These are phyloP conservation scores for Rhinophrynus dorsalis DNA, from an alignment of 2,797 vertebrate species.

Conservation along the genomic window DNA sequence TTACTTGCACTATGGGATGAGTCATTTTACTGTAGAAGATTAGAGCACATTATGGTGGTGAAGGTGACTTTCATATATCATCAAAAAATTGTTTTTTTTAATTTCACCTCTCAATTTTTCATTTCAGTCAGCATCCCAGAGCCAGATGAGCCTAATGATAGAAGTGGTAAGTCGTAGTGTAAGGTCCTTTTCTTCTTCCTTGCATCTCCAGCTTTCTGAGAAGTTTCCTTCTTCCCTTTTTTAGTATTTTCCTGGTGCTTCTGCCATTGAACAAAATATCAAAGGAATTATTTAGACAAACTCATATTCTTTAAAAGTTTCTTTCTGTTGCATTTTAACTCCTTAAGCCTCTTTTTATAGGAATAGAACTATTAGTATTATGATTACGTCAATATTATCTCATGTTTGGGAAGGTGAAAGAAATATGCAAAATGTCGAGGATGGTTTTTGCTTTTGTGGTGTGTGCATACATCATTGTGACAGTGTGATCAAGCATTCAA, in stretches of 20 bases:
- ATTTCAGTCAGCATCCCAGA: constrained; percentile 78
- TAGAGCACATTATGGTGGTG: constrained; percentile 58
- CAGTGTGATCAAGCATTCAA: neutral
- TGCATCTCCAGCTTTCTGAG: constrained; percentile 46
- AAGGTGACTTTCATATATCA: constrained; percentile 60
- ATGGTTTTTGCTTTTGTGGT: neutral
- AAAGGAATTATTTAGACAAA: constrained; percentile 12
- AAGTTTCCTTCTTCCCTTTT: constrained; percentile 11
- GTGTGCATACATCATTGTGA: neutral
- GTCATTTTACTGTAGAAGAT: constrained; percentile 56
- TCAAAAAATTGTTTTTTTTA: constrained; percentile 59
- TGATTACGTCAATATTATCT: too few species aligned
- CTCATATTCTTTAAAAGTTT: neutral
- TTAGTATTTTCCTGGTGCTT: neutral
- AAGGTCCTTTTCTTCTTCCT: constrained; percentile 49
- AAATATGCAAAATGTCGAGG: neutral
- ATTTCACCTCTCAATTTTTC: constrained; percentile 65
- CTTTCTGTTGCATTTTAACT: constrained; percentile 41
- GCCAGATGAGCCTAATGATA: constrained; percentile 71
- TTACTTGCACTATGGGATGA: constrained; percentile 47
- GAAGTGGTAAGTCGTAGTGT: constrained; percentile 67
- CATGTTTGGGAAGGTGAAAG: constrained; percentile 16
- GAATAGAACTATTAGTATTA: too few species aligned
- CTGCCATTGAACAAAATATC: neutral
- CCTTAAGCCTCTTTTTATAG: constrained; percentile 20